These are phyloP conservation scores for Acrocyrtus sp. DNA, from an alignment of 2,888 invertebrate genomes.

Conservation along the genomic window DNA sequence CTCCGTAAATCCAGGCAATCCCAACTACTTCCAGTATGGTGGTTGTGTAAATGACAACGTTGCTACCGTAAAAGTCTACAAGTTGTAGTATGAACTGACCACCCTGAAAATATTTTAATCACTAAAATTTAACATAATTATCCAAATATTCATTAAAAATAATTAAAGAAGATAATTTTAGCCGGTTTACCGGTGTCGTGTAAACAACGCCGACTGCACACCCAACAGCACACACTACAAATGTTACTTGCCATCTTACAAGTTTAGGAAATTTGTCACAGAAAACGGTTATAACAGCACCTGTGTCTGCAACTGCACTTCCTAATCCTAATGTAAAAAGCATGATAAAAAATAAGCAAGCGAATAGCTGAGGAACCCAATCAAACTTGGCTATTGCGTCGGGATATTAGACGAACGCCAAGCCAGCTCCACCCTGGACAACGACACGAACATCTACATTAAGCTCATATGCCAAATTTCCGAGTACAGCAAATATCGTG, in stretches of 20 bases:
- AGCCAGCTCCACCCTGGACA: conserved; percentile 77
- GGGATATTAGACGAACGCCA: conserved; percentile 87
- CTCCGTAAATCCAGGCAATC: conserved; percentile 73
- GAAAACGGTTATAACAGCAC: conserved; percentile 75
- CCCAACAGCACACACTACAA: conserved; percentile 70
- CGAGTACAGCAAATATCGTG: conserved; percentile 81
- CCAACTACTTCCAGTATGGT: conserved; percentile 71
- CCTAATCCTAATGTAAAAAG: conserved; percentile 81
- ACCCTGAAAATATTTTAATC: conserved; percentile 67
- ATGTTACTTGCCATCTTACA: conserved; percentile 73
- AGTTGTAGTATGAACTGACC: conserved; percentile 73
- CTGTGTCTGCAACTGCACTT: conserved; percentile 77
- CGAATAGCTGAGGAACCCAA: conserved; percentile 77
- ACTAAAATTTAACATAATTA: neutral
- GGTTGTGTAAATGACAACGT: conserved; percentile 72
- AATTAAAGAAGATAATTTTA: neutral
- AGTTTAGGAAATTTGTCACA: conserved; percentile 75
- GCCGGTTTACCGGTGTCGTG: conserved; percentile 75
- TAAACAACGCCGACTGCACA: conserved; percentile 77
- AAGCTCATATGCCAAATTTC: conserved; percentile 77
- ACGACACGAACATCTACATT: conserved; percentile 73
- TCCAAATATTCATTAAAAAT: no score
- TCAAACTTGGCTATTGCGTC: conserved; percentile 83
- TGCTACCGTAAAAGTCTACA: conserved; percentile 73
- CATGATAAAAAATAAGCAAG: conserved; percentile 87